Evolutionary conservation across 2,888 invertebrate genomes (phyloP).

Genomic region (Volucella zonaria): DNA sequence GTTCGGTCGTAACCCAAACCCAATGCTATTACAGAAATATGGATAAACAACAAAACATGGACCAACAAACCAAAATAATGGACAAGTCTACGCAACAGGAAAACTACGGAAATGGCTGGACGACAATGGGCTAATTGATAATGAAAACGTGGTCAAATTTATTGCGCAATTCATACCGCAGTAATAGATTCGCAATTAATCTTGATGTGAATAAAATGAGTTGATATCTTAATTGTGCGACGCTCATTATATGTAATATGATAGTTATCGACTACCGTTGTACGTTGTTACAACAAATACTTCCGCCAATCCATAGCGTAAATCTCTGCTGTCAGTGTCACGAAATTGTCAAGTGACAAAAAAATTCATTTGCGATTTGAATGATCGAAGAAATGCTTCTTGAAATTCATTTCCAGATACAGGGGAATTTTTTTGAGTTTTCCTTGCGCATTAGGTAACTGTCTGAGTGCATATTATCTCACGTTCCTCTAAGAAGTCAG

Average conservation of each 20-base stretch:
- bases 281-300: background rate
- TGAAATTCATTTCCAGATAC: too few species aligned
- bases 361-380: too few species aligned
- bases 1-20: constrained; percentile 73
- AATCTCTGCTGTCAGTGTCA: too few species aligned
- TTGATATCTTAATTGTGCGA: constrained; percentile 13
- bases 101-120: constrained; percentile 10
- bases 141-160: constrained; percentile 42
- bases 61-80: constrained; percentile 40
- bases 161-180: constrained; percentile 51
- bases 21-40: constrained; percentile 62
- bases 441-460: too few species aligned
- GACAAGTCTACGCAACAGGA: constrained; percentile 41
- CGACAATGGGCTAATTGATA: constrained; percentile 69
- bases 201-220: constrained; percentile 9
- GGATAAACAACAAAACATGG: constrained; percentile 16
- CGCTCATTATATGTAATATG: background rate
- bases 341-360: too few species aligned
- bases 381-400: too few species aligned
- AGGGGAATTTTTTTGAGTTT: too few species aligned
- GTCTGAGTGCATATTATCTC: too few species aligned
- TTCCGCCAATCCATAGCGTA: background rate
- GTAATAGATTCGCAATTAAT: constrained; percentile 49
- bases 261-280: background rate
- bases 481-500: too few species aligned